Conservation (phyloP, 2,113 vertebrate species). For the human region GRCh38 chr6:133962001-133962500, state of each 20-base stretch:
- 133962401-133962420: not conserved
- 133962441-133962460: not conserved
- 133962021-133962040: not conserved
- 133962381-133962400: constrained; percentile 26
- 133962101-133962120: not conserved
- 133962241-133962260: constrained; percentile 5
- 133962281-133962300: not conserved
- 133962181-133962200: not conserved
- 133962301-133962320: constrained; percentile 10
- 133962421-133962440: not conserved
- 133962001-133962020: not conserved
- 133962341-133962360: not conserved
- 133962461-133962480: constrained; percentile 1
- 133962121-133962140: not conserved
- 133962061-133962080: not conserved
- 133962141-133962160: not conserved
- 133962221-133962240: not conserved
- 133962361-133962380: not conserved
- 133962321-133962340: not conserved
- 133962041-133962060: not conserved
- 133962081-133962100: not conserved
- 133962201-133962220: constrained; percentile 3
- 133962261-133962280: not conserved
- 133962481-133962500: not conserved
- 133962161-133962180: not conserved